These are phyloP conservation scores for Drosophila colorata DNA, from an alignment of 2,888 invertebrate species.

Conservation along the genomic window DNA sequence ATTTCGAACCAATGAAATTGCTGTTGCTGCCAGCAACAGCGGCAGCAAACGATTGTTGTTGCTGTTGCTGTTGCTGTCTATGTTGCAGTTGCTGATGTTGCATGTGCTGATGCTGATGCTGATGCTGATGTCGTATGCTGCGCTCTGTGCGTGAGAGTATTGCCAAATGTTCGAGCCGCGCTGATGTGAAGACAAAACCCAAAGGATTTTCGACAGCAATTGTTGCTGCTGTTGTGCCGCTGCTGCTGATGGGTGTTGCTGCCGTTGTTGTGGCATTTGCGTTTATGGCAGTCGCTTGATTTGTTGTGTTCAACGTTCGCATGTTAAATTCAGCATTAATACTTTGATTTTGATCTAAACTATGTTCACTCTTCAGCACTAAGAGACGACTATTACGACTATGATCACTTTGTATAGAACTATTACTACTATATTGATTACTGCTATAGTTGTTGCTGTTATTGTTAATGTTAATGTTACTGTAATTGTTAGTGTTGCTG, in stretches of 20 bases:
- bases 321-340: constrained; percentile 77
- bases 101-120: constrained; percentile 43
- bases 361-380: constrained; percentile 64
- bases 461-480: constrained; percentile 15
- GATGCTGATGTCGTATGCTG: constrained; percentile 76
- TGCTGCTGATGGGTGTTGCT: constrained; percentile 39
- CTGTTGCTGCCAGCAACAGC: constrained; percentile 50
- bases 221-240: constrained; percentile 44
- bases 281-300: constrained; percentile 51
- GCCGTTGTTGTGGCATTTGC: constrained; percentile 34
- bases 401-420: constrained; percentile 72
- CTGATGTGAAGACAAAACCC: constrained; percentile 72
- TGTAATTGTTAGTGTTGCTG: constrained; percentile 22
- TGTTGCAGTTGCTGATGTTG: constrained; percentile 41
- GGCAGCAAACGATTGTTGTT: constrained; percentile 40
- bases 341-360: constrained; percentile 77
- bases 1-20: constrained; percentile 82
- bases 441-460: constrained; percentile 40
- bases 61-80: constrained; percentile 40
- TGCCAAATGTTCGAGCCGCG: constrained; percentile 66
- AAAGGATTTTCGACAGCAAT: constrained; percentile 41
- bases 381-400: constrained; percentile 63
- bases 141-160: constrained; percentile 85
- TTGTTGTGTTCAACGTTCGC: constrained; percentile 61
- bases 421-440: constrained; percentile 57